phyloP scores from a whole-genome alignment of 2,888 invertebrate species.

The Auanema freiburgensis region DNA sequence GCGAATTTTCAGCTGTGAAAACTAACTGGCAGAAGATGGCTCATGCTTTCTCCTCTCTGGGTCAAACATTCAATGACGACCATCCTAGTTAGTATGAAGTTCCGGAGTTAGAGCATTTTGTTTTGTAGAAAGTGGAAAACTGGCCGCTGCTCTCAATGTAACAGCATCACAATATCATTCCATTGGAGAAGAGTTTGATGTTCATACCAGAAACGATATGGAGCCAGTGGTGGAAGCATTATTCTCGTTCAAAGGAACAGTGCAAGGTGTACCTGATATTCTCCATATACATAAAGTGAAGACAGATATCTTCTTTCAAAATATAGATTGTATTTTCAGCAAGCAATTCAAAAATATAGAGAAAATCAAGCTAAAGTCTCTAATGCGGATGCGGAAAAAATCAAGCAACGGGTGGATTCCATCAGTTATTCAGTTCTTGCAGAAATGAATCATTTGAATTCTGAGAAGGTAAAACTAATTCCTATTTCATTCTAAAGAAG shows the following conservation, averaged over 20 bases:
- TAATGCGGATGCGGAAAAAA: conserved; percentile 32
- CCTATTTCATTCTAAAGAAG: neutral
- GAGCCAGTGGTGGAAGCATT: conserved; percentile 86
- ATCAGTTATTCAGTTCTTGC: conserved; percentile 90
- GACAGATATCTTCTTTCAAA: neutral
- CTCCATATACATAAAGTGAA: conserved; percentile 81
- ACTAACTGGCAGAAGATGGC: conserved; percentile 88
- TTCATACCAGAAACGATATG: conserved; percentile 73
- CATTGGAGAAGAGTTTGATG: conserved; percentile 44
- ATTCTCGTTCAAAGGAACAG: conserved; percentile 89
- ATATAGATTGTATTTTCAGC: conserved; percentile 29
- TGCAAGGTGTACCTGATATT: conserved; percentile 86
- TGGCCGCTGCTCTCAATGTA: conserved; percentile 45
- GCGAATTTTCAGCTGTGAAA: conserved; percentile 73
- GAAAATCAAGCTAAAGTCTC: conserved; percentile 42
- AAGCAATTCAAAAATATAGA: conserved; percentile 44
- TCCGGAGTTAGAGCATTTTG: neutral
- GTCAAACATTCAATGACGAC: conserved; percentile 79
- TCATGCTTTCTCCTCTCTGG: conserved; percentile 81
- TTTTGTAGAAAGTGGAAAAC: conserved; percentile 32
- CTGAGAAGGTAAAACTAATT: conserved; percentile 69
- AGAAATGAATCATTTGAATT: conserved; percentile 89
- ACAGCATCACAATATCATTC: conserved; percentile 42
- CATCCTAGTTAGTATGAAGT: conserved; percentile 32
- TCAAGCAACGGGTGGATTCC: conserved; percentile 76